Evolutionary conservation across 2,888 invertebrate genomes (phyloP), one percentile per base, ranked within the genome.

Genomic region (Noctua janthina): DNA sequence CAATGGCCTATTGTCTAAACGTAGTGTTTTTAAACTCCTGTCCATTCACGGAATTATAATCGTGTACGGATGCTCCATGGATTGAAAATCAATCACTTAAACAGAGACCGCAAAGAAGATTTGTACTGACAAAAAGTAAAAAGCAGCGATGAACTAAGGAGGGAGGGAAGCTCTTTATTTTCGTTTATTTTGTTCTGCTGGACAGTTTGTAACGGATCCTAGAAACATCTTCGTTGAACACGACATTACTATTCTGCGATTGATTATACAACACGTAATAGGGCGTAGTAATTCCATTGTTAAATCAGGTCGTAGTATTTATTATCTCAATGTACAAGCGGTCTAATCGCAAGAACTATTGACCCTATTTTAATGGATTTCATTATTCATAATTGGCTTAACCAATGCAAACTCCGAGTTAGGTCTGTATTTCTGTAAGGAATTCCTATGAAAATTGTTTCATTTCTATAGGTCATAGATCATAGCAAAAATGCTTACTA

Each of bases 1-100:
- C 92, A 94, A 94, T 94, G 87, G 91, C 88, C 92, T 91, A 95
- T 95, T 95, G 95, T 95, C 87, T 93, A 91, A 91, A 90, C 87
- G 89, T 85, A 77, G 85, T 92, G 92, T 92, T 93, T 94, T 92
- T 92, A 88, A 92, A 92, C 90, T 92, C 87, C 78, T 81, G 81
- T 86, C 90, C 92, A 92, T 95, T 94, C 95, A 92, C 87, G 92
- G 94, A 93, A 94, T 88, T 86, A 84, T 89, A 88, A 87, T 84
- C 85, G 87, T 91, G 74, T 59, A 79, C 74, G 81, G 74, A 72
- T 84, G 75, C 80, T 78, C 76, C 82, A 74, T 74, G 78, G 62
- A 76, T 43, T 76, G 77, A 46, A 82, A 74, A 80, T 78, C 79
- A 82, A 75, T 85, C 49, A 43, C 49, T 75, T 76, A 73, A 67